Percentiles rank a stretch among this genome's conserved stretches.
phyloP scores from a whole-genome alignment of 2,888 invertebrate species.

The Meganola albula region DNA sequence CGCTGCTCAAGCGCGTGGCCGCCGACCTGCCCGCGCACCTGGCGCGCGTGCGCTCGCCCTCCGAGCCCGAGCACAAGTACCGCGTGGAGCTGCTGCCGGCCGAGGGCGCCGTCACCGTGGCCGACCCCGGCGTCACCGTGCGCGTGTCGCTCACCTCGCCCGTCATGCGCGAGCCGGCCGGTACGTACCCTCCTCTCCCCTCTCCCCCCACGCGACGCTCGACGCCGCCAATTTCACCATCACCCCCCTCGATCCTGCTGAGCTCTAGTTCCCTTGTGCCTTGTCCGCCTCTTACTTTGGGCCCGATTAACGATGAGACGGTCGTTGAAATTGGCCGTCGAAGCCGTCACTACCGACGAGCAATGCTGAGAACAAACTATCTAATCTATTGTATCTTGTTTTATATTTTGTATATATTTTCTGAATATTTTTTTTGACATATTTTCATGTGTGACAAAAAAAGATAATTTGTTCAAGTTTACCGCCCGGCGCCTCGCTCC shows the following conservation, averaged over 20 bases:
- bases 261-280: background rate
- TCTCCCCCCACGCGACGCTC: constrained; percentile 29
- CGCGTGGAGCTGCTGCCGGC: constrained; percentile 90
- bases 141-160: constrained; percentile 95
- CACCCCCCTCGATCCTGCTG: background rate
- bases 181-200: constrained; percentile 43
- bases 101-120: constrained; percentile 90
- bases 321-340: constrained; percentile 62
- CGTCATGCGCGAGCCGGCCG: constrained; percentile 89
- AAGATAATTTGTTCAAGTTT: constrained; percentile 77
- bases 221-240: constrained; percentile 58
- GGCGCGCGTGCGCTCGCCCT: constrained; percentile 57
- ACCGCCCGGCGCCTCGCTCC: constrained; percentile 48
- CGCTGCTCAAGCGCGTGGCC: constrained; percentile 91
- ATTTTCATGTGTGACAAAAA: constrained; percentile 38
- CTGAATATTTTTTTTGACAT: constrained; percentile 25
- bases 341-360: constrained; percentile 40
- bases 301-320: constrained; percentile 24
- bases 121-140: constrained; percentile 87
- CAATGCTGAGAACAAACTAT: constrained; percentile 73
- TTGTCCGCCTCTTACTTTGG: constrained; percentile 10
- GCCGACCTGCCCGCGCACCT: constrained; percentile 90
- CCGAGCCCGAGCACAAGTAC: constrained; percentile 78
- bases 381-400: constrained; percentile 40
- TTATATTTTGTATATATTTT: constrained; percentile 35